phyloP scores from a whole-genome alignment of 2,888 invertebrate species.

The Ashinkailepas kermadecensis region DNA sequence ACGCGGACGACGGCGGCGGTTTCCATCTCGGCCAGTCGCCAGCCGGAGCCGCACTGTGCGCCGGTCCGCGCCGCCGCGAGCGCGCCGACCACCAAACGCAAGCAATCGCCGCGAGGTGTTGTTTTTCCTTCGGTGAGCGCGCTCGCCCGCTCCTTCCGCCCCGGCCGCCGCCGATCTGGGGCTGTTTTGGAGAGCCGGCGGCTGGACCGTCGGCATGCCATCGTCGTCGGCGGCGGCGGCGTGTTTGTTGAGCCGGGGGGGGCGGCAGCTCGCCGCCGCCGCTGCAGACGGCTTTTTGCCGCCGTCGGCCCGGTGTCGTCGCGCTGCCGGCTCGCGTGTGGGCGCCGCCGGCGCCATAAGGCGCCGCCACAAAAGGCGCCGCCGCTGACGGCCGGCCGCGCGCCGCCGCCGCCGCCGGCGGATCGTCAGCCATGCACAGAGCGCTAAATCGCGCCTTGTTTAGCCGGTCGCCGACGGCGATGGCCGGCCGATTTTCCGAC shows the following conservation, averaged over 20 bases:
- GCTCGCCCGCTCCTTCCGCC: not conserved
- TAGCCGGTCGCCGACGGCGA: not conserved
- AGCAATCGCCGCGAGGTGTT: not conserved
- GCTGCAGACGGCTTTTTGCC: not conserved
- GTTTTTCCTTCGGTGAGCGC: not conserved
- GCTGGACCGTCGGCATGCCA: not conserved
- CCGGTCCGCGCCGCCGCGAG: not conserved
- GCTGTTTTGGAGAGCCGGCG: not conserved
- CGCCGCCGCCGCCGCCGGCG: constrained; percentile 2
- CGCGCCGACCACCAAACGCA: not conserved
- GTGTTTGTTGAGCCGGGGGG: not conserved
- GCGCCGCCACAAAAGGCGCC: not conserved
- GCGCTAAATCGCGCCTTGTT: not conserved
- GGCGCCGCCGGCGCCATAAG: not conserved
- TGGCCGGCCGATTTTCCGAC: not conserved
- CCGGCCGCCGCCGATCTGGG: not conserved
- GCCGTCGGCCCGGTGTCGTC: not conserved
- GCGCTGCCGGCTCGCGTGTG: not conserved
- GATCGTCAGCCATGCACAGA: not conserved
- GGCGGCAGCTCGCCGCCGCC: not conserved
- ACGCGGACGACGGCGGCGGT: not conserved
- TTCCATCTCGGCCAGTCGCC: no score
- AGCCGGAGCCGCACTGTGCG: not conserved
- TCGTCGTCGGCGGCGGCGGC: not conserved
- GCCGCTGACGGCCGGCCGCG: not conserved